phyloP scores from a whole-genome alignment of 2,888 invertebrate genomes.

The Unio pictorum region DNA sequence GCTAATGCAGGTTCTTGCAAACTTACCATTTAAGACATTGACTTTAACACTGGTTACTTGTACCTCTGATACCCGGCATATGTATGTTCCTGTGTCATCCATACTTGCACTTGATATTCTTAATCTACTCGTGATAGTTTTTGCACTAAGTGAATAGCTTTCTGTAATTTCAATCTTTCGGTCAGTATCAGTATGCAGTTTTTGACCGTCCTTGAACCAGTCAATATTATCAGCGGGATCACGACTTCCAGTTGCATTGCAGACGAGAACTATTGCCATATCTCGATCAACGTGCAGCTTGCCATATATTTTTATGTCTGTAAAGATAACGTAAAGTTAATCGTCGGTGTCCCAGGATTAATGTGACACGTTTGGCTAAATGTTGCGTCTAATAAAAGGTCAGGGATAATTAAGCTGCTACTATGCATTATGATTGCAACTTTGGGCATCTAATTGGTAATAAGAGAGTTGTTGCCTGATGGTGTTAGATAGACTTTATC shows the following conservation, averaged over 20 bases:
- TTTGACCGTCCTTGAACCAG: constrained; percentile 52
- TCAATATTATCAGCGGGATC: constrained; percentile 46
- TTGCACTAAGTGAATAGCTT: constrained; percentile 30
- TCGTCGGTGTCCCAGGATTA: no score
- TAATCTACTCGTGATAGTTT: constrained; percentile 43
- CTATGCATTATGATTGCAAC: no score
- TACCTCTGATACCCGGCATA: constrained; percentile 43
- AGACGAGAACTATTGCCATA: constrained; percentile 35
- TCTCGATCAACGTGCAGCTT: constrained; percentile 45
- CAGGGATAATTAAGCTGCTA: no score
- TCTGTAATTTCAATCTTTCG: constrained; percentile 33
- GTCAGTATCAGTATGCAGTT: constrained; percentile 31
- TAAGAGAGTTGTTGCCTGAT: no score
- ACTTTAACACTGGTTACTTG: constrained; percentile 47
- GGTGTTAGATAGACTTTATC: no score
- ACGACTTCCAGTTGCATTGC: constrained; percentile 46
- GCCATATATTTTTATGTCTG: constrained; percentile 48
- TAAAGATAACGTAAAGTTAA: constrained; percentile 2
- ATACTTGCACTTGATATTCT: constrained; percentile 36
- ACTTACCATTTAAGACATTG: constrained; percentile 51
- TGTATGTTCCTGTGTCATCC: constrained; percentile 49
- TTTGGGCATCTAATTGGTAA: no score
- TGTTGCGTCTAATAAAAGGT: no score
- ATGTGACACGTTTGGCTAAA: no score
- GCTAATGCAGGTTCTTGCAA: neutral